Base-by-base conservation (phyloP, 1,140 invertebrate genomes). In the Melitaea cinxia region DNA sequence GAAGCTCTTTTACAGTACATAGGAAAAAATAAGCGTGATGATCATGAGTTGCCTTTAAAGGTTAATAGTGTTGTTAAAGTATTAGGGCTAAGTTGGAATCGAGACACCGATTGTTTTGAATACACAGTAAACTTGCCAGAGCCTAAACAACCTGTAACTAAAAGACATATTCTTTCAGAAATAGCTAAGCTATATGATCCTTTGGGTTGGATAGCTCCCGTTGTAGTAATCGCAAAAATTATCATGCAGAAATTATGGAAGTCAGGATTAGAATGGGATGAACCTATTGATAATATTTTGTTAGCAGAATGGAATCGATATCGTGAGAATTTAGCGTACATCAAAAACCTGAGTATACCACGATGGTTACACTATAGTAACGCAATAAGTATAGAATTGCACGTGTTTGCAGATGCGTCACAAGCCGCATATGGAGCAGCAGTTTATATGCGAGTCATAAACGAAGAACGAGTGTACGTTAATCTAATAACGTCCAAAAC, bases 131-230 rank as follows among this genome's bases (percentile, higher is more conserved):
- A 50, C 12, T 37, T 72, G 49, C 54, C 49, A 30, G 35, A 59
- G 23, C 2, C 37, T 1, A 19, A 35, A 15, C 7, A 61, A 17
- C 68, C 39, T 6, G 53, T 70, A 0, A 80, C 81, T 1, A 85
- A 85, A 52, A 45, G 81, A 47, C 65, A 52, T 9, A 62, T 85
- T 6, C 49, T 83, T 6, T 77, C 80, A 1, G 68, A 85, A 7
- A 59, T 86, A 9, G 70, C 80, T 4, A 68, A 65, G 60, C 42
- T 88, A 4, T 89, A 75, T 60, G 86, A 90, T 63, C 84, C 85
- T 12, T 35, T 35, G 12, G 68, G 64, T 2, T 71, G 63, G 64
- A 9, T 71, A 23, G 59, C 63, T 5, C 68, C 68, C 12, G 15
- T 21, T 10, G 23, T 70, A 4, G 55, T 65, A n/a, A 35, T 23